phyloP scores from a whole-genome alignment of 2,888 invertebrate species.

The Electrophaes corylata region DNA sequence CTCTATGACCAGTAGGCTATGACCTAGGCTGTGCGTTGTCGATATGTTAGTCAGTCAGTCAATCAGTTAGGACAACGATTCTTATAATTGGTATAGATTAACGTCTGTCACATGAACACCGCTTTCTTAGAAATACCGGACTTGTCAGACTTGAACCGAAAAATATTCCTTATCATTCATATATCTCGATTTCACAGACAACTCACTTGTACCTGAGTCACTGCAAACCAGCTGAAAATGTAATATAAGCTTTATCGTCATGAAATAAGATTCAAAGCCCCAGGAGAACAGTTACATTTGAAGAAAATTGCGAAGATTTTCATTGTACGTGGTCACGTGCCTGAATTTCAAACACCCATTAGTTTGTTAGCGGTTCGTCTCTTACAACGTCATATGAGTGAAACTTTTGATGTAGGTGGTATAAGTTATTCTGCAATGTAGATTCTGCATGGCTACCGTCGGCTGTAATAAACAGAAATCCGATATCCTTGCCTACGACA shows the following conservation, averaged over 20 bases:
- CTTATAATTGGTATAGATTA: not conserved
- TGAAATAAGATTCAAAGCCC: not conserved
- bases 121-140: not conserved
- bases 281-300: too few species aligned
- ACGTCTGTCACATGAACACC: not conserved
- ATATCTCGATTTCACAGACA: conserved; percentile 57
- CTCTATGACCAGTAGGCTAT: too few species aligned
- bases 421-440: conserved; percentile 33
- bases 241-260: not conserved
- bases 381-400: not conserved
- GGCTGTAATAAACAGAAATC: conserved; percentile 78
- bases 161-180: conserved; percentile 58
- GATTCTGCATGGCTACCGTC: conserved; percentile 66
- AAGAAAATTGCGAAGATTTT: too few species aligned
- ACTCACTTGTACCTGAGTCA: conserved; percentile 60
- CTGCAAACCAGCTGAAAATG: not conserved
- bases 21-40: too few species aligned
- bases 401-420: not conserved
- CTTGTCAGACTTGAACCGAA: conserved; percentile 50
- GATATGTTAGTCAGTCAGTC: too few species aligned
- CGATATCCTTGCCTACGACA: conserved; percentile 70
- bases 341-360: not conserved
- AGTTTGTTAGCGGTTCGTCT: not conserved
- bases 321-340: too few species aligned
- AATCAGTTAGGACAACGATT: too few species aligned